phyloP scores from a whole-genome alignment of 2,113 vertebrate genomes.

The Camelus bactrianus region DNA sequence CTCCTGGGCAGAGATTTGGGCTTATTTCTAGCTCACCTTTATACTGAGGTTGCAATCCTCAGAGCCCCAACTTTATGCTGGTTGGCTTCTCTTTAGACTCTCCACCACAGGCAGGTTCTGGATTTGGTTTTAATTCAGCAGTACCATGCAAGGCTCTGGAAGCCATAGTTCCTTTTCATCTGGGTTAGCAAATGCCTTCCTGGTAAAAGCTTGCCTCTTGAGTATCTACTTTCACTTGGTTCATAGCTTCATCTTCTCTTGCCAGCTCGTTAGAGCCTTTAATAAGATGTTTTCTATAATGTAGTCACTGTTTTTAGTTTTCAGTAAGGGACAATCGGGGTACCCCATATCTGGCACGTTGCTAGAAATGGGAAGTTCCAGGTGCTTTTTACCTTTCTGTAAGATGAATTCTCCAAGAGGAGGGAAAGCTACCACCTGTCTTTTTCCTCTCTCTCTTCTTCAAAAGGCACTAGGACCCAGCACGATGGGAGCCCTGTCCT shows the following conservation, averaged over 20 bases:
- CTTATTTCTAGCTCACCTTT: background rate
- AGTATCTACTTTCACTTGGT: constrained; percentile 2
- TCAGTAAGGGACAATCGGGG: background rate
- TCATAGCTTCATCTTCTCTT: constrained; percentile 28
- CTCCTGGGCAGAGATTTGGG: background rate
- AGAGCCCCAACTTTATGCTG: background rate
- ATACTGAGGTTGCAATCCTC: background rate
- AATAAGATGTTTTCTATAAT: constrained; percentile 43
- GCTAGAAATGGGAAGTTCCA: background rate
- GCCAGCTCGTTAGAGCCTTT: background rate
- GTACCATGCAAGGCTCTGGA: background rate
- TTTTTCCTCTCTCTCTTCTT: background rate
- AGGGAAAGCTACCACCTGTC: background rate
- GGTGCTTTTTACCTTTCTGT: background rate
- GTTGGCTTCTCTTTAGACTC: background rate
- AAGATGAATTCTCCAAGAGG: background rate
- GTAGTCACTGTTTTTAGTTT: constrained; percentile 10
- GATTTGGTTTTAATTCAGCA: background rate
- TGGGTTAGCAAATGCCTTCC: constrained; percentile 3
- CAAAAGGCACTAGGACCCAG: background rate
- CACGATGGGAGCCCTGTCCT: background rate
- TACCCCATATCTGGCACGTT: background rate
- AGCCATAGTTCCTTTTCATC: background rate
- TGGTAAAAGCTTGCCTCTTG: background rate
- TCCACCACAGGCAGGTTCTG: background rate